These are phyloP conservation scores for Troilus luridus DNA, from an alignment of 2,888 invertebrate species.

Conservation along the genomic window DNA sequence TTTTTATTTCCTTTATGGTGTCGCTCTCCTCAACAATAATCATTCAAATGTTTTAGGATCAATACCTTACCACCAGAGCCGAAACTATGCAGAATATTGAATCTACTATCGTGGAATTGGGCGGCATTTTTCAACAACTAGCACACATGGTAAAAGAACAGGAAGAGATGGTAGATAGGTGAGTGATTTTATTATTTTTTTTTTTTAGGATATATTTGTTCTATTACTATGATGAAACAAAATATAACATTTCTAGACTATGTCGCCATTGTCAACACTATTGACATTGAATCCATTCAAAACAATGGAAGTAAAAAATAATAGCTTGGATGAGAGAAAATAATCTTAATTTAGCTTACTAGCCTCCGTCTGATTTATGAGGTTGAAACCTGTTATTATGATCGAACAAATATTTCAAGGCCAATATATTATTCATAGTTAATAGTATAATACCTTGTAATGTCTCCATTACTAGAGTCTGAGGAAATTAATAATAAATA, in stretches of 20 bases:
- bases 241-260: no score
- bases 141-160: slow-evolving; percentile 98
- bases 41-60: slow-evolving; percentile 72
- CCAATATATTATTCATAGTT: no score
- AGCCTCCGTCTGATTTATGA: background rate
- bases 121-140: slow-evolving; percentile 97
- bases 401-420: background rate
- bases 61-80: slow-evolving; percentile 92
- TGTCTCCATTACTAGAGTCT: no score
- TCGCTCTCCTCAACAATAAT: no score
- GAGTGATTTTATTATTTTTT: slow-evolving; percentile 50
- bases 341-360: background rate
- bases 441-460: no score
- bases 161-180: slow-evolving; percentile 95
- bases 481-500: no score
- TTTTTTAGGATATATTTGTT: no score
- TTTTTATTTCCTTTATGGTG: no score
- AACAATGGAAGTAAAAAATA: no score
- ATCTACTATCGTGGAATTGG: slow-evolving; percentile 97
- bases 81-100: slow-evolving; percentile 99
- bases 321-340: background rate
- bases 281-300: no score
- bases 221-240: no score
- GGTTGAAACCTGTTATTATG: background rate
- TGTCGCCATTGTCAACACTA: no score